Conservation (phyloP, 2,888 invertebrate species). For the Hololepta plana region DNA sequence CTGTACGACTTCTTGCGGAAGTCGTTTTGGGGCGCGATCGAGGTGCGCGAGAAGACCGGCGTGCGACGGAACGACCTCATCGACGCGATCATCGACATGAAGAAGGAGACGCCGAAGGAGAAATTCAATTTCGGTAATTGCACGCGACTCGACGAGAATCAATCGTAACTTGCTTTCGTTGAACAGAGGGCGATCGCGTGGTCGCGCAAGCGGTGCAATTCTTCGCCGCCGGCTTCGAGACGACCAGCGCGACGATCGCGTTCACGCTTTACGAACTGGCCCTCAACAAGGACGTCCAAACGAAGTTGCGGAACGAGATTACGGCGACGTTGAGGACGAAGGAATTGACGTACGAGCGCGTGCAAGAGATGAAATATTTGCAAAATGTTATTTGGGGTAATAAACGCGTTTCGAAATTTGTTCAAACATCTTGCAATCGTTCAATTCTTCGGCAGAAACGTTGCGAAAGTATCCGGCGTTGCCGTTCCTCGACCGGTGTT, state of each 20-base stretch:
- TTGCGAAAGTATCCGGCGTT: constrained; percentile 5
- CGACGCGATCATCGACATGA: constrained; percentile 24
- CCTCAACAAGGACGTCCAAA: constrained; percentile 26
- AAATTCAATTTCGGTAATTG: constrained; percentile 13
- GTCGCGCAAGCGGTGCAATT: constrained; percentile 27
- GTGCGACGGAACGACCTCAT: constrained; percentile 27
- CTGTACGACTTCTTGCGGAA: constrained; percentile 18
- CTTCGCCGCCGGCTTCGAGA: constrained; percentile 34
- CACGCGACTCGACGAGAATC: background rate
- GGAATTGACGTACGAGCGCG: constrained; percentile 26
- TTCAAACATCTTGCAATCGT: too few relatives aligned
- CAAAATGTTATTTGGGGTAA: constrained; percentile 30
- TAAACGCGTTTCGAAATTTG: too few relatives aligned
- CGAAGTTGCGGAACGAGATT: constrained; percentile 28
- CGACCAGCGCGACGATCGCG: constrained; percentile 29
- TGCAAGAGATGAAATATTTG: constrained; percentile 32
- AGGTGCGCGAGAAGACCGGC: constrained; percentile 15
- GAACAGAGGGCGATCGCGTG: constrained; percentile 7
- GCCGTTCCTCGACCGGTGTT: constrained; percentile 5
- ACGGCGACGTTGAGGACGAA: constrained; percentile 17
- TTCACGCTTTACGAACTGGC: constrained; percentile 30
- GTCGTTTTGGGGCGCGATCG: constrained; percentile 20
- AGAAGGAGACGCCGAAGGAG: constrained; percentile 11
- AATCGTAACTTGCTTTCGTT: background rate
- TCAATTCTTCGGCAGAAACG: constrained; percentile 6